Evolutionary conservation across 2,797 vertebrate genomes (phyloP).

Genomic region (Manis javanica): DNA sequence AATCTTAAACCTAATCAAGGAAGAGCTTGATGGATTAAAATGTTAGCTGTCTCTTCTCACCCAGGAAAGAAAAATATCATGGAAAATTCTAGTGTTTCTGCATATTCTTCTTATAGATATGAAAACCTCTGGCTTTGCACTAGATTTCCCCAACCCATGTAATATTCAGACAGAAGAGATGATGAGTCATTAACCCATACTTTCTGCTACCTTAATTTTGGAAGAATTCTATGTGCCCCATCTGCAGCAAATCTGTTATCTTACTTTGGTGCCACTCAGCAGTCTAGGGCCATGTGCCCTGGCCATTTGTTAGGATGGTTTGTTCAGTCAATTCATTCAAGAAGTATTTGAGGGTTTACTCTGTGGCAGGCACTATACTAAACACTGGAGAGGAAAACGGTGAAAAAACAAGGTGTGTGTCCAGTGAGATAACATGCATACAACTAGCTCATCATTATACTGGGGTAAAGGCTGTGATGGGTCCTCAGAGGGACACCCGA

Average conservation of each 20-base stretch:
- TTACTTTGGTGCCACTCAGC: not conserved
- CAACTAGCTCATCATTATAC: not conserved
- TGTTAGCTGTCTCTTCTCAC: not conserved
- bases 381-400: not conserved
- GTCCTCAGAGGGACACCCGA: not conserved
- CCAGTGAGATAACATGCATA: not conserved
- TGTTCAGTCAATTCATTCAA: not conserved
- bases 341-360: conserved; percentile 10
- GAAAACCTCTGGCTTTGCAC: not conserved
- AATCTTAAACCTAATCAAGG: conserved; percentile 31
- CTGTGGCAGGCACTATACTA: not conserved
- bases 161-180: conserved; percentile 8
- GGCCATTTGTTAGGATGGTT: not conserved
- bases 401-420: not conserved
- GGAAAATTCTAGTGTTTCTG: not conserved
- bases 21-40: conserved; percentile 60
- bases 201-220: conserved; percentile 26
- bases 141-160: not conserved
- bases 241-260: not conserved
- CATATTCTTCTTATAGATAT: not conserved
- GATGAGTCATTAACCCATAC: not conserved
- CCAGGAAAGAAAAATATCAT: conserved; percentile 11
- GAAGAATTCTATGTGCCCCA: not conserved
- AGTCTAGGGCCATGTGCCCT: not conserved
- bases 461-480: not conserved